A percentile compares a stretch with the other conserved stretches of the same genome.
Conservation (phyloP, 2,797 vertebrate species). For the Myotis daubentonii region DNA sequence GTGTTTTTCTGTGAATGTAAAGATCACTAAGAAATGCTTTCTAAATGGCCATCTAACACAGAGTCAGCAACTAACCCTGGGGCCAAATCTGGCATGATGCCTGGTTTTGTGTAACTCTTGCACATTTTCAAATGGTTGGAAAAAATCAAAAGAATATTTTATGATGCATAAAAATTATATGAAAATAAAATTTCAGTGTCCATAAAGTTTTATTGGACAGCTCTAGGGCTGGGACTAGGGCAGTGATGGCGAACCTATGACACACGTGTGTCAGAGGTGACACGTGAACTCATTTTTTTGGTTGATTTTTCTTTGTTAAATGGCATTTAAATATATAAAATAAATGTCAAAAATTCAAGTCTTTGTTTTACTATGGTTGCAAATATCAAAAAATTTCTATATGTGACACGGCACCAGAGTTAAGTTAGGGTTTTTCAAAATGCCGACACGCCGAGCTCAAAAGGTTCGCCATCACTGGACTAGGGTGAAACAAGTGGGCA, state of each 20-base stretch:
- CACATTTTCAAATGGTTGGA: not conserved
- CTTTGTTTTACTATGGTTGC: too few relatives aligned
- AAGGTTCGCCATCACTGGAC: too few relatives aligned
- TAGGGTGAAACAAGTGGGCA: not conserved
- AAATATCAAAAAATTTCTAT: too few relatives aligned
- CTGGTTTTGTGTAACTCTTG: not conserved
- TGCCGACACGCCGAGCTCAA: too few relatives aligned
- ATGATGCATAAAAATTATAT: not conserved
- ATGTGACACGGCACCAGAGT: too few relatives aligned
- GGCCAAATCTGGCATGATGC: not conserved
- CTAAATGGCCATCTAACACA: not conserved
- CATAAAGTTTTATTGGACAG: not conserved
- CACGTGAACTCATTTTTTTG: too few relatives aligned
- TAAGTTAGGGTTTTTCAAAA: too few relatives aligned
- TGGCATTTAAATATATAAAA: too few relatives aligned
- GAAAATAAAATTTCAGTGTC: not conserved
- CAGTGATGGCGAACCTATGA: too few relatives aligned
- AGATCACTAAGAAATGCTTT: not conserved
- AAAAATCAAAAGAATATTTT: not conserved
- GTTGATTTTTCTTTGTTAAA: too few relatives aligned
- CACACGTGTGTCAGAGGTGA: too few relatives aligned
- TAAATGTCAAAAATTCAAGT: too few relatives aligned
- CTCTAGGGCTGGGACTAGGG: not conserved
- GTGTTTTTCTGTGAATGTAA: not conserved
- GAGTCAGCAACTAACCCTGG: accelerated